phyloP scores from a whole-genome alignment of 2,113 vertebrate genomes.

The Beaufortia kweichowensis region DNA sequence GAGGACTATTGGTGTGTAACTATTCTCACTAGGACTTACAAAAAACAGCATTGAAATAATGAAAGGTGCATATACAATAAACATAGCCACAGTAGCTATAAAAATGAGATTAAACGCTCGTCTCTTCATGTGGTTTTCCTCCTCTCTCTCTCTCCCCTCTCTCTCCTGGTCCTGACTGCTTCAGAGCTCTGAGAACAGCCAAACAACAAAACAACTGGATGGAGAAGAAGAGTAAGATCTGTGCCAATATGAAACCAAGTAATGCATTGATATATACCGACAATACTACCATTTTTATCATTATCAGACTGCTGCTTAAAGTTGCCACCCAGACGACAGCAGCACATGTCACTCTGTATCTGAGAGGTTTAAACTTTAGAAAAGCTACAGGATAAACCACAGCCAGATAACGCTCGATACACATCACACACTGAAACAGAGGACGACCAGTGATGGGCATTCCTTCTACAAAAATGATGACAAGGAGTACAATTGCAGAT shows the following conservation, averaged over 20 bases:
- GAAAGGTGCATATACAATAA: background rate
- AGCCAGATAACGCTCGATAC: background rate
- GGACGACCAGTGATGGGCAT: background rate
- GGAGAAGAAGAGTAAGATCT: background rate
- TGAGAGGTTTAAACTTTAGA: conserved; percentile 38
- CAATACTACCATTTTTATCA: background rate
- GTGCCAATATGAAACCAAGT: background rate
- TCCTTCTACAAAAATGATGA: conserved; percentile 19
- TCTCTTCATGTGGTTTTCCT: conserved; percentile 26
- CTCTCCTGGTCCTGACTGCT: conserved; percentile 27
- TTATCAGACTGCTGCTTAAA: background rate
- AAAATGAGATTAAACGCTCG: background rate
- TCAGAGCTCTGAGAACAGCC: conserved; percentile 22
- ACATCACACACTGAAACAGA: too few species aligned
- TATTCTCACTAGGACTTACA: too few species aligned
- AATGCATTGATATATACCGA: background rate
- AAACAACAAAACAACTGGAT: background rate
- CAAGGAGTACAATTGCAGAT: background rate
- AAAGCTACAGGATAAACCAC: background rate
- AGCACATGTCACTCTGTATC: conserved; percentile 21
- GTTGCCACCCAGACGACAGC: conserved; percentile 24
- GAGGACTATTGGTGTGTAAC: background rate
- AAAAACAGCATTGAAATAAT: background rate
- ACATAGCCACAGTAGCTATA: background rate
- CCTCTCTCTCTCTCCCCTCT: background rate